Percentiles rank a stretch among this genome's conserved stretches.
phyloP scores from a whole-genome alignment of 2,888 invertebrate genomes.

The Lasius platythorax region DNA sequence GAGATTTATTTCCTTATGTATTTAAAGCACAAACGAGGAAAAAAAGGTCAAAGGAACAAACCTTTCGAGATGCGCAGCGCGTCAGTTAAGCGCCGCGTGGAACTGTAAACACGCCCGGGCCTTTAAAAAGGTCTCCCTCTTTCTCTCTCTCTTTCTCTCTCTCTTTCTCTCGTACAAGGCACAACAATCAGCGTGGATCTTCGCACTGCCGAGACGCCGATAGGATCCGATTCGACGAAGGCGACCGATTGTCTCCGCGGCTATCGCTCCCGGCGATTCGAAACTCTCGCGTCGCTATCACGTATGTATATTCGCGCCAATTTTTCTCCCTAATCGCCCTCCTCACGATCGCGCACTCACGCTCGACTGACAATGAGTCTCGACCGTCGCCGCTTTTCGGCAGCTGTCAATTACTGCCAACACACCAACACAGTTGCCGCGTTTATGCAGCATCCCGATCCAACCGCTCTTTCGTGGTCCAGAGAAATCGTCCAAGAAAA shows the following conservation, averaged over 20 bases:
- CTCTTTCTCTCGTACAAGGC: not conserved
- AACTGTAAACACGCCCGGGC: slow-evolving; percentile 69
- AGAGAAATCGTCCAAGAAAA: slow-evolving; percentile 54
- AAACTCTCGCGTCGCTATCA: not conserved
- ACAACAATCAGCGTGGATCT: not conserved
- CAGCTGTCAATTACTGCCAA: slow-evolving; percentile 83
- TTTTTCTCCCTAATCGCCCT: not conserved
- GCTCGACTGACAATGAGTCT: slow-evolving; percentile 55
- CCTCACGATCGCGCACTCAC: slow-evolving; percentile 3
- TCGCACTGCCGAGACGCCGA: slow-evolving; percentile 5
- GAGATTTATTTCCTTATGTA: not conserved
- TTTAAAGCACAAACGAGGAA: not conserved
- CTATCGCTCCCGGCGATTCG: slow-evolving; percentile 12
- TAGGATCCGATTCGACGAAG: not conserved
- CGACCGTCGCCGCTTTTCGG: slow-evolving; percentile 79
- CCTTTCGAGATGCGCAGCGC: slow-evolving; percentile 5
- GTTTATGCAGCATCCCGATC: slow-evolving; percentile 79
- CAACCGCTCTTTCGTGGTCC: slow-evolving; percentile 78
- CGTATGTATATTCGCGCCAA: not conserved
- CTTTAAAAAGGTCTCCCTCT: slow-evolving; percentile 60
- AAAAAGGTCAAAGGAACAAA: not conserved
- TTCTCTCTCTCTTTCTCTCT: not conserved
- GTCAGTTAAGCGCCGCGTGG: slow-evolving; percentile 19
- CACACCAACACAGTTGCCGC: slow-evolving; percentile 80
- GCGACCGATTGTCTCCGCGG: not conserved